These are phyloP conservation scores for Nothoprocta perdicaria DNA, from an alignment of 2,113 vertebrate genomes.

Conservation along the genomic window DNA sequence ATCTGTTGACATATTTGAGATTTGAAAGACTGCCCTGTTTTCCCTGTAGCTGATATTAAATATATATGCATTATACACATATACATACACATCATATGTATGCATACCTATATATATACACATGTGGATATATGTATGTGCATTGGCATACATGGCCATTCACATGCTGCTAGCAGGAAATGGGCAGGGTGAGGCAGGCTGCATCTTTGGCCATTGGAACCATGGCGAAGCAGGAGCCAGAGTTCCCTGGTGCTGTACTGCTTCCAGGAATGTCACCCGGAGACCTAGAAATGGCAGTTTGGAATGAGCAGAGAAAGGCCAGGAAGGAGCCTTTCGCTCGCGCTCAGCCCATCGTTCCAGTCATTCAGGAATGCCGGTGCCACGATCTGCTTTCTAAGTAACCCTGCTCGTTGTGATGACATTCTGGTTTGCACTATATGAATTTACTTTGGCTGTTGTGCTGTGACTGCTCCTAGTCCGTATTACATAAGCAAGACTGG, in stretches of 20 bases:
- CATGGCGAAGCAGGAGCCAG: background rate
- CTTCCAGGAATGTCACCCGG: rapidly evolving
- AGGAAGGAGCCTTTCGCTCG: background rate
- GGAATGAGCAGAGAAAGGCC: rapidly evolving
- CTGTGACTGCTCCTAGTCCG: rapidly evolving
- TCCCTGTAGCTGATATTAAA: slow-evolving; percentile 2
- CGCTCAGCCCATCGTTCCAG: rapidly evolving
- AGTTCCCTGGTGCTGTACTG: background rate
- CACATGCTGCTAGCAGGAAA: background rate
- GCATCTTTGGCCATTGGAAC: background rate
- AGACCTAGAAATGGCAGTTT: rapidly evolving
- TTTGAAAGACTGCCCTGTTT: slow-evolving; percentile 56
- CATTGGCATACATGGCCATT: background rate
- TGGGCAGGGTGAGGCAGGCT: background rate
- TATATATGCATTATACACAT: background rate
- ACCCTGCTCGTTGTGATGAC: rapidly evolving
- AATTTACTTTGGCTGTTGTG: background rate
- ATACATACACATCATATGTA: background rate
- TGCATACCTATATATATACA: background rate
- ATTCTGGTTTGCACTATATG: rapidly evolving
- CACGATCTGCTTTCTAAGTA: background rate
- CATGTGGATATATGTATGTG: background rate
- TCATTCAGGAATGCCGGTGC: background rate
- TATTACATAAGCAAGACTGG: rapidly evolving
- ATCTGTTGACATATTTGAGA: slow-evolving; percentile 16